Percentiles rank a stretch among this genome's conserved stretches.
phyloP scores from a whole-genome alignment of 2,797 vertebrate genomes.

The Artibeus lituratus region DNA sequence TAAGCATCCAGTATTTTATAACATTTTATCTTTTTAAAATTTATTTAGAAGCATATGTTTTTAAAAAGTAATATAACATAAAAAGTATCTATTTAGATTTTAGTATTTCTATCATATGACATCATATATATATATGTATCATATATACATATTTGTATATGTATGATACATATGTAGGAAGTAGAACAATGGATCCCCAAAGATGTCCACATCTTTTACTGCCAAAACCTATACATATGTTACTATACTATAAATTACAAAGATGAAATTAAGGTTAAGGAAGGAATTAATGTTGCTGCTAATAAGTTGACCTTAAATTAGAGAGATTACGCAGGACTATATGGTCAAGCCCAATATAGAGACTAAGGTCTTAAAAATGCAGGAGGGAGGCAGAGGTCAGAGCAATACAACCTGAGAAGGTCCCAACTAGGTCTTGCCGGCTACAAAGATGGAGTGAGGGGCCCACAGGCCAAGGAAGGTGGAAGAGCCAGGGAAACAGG shows the following conservation, averaged over 20 bases:
- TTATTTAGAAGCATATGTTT: neutral
- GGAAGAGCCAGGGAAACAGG: neutral
- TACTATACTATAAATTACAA: neutral
- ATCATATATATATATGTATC: neutral
- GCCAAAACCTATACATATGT: neutral
- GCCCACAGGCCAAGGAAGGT: neutral
- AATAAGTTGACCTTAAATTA: neutral
- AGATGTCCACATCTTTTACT: neutral
- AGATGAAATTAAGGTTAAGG: neutral
- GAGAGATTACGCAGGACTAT: neutral
- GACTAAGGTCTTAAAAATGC: neutral
- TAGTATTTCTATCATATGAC: neutral
- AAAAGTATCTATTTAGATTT: neutral
- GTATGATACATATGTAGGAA: neutral
- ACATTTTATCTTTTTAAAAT: conserved; percentile 28
- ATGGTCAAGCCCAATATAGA: neutral
- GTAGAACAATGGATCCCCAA: neutral
- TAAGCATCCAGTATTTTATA: neutral
- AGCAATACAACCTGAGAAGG: neutral
- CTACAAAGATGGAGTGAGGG: neutral
- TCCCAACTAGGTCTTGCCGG: neutral
- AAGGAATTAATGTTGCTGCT: neutral
- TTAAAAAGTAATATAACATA: neutral
- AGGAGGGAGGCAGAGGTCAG: neutral
- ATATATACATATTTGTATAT: too few species aligned